A percentile compares a stretch with the other conserved stretches of the same genome.
phyloP scores from a whole-genome alignment of 1,140 invertebrate species.

The Geopemphigus sp. region DNA sequence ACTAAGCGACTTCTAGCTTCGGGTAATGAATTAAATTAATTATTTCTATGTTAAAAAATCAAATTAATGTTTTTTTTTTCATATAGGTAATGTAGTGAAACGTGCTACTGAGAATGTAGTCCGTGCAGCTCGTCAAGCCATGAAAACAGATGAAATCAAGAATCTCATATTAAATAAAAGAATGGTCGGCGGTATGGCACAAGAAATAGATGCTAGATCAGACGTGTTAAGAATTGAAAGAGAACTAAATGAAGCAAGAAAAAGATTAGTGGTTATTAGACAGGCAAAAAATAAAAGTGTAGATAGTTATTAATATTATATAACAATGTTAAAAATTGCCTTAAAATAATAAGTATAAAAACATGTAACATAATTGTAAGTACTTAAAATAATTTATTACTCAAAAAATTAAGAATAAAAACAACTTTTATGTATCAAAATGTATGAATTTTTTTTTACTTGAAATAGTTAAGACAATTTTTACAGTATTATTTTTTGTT shows the following conservation, averaged over 20 bases:
- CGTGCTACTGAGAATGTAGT: conserved; percentile 96
- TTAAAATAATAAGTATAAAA: neutral
- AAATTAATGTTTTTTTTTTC: conserved; percentile 56
- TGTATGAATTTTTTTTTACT: no score
- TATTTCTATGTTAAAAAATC: neutral
- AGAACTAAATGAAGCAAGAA: conserved; percentile 87
- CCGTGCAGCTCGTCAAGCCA: conserved; percentile 86
- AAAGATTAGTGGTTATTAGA: conserved; percentile 79
- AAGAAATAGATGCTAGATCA: conserved; percentile 84
- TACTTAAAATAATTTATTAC: conserved; percentile 13
- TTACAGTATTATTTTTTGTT: no score
- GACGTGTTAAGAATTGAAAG: conserved; percentile 90
- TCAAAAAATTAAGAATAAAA: no score
- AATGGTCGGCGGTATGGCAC: conserved; percentile 91
- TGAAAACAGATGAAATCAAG: conserved; percentile 87
- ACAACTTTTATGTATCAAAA: no score
- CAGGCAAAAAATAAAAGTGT: conserved; percentile 73
- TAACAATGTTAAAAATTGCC: neutral
- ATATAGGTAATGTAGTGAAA: conserved; percentile 97
- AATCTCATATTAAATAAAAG: conserved; percentile 82
- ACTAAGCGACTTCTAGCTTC: conserved; percentile 81
- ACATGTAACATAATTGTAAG: conserved; percentile 1
- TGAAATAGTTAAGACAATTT: no score
- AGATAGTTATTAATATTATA: conserved; percentile 22
- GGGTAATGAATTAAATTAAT: neutral